Conservation (phyloP, 2,113 vertebrate genomes). For the Rhineura floridana region DNA sequence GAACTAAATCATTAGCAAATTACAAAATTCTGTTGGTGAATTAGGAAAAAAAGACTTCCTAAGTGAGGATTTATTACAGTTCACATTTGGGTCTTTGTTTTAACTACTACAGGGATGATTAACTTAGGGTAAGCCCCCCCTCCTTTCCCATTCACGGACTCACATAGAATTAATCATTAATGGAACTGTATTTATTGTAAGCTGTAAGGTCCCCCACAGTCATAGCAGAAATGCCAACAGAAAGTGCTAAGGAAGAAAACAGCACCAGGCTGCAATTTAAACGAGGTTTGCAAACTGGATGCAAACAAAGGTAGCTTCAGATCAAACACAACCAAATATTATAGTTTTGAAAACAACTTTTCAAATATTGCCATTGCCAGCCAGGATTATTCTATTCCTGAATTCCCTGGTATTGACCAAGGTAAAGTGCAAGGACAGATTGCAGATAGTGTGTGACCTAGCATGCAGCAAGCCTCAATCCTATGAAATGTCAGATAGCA, state of each 20-base stretch:
- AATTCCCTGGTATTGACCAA: background rate
- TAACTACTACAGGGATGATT: conserved; percentile 41
- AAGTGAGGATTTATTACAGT: conserved; percentile 1
- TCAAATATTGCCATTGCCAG: background rate
- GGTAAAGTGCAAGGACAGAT: background rate
- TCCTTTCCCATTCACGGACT: conserved; percentile 30
- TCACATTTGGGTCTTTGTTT: conserved; percentile 24
- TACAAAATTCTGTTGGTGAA: conserved; percentile 4
- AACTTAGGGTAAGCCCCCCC: conserved; percentile 1
- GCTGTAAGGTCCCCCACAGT: conserved; percentile 23
- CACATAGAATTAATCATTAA: conserved; percentile 26
- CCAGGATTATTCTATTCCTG: background rate
- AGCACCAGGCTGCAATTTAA: conserved; percentile 44
- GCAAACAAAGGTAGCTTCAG: background rate
- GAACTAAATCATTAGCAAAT: conserved; percentile 35
- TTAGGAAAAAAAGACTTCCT: conserved; percentile 9
- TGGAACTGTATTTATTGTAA: conserved; percentile 47
- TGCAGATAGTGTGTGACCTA: background rate
- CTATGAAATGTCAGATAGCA: background rate
- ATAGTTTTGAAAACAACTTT: background rate
- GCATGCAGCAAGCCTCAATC: background rate
- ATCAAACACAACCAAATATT: conserved; percentile 39
- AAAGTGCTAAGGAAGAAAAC: conserved; percentile 13
- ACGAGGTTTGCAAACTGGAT: conserved; percentile 34
- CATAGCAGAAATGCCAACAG: conserved; percentile 30